Evolutionary conservation across 1,140 invertebrate genomes (phyloP).

Genomic region (Tachypleus tridentatus): DNA sequence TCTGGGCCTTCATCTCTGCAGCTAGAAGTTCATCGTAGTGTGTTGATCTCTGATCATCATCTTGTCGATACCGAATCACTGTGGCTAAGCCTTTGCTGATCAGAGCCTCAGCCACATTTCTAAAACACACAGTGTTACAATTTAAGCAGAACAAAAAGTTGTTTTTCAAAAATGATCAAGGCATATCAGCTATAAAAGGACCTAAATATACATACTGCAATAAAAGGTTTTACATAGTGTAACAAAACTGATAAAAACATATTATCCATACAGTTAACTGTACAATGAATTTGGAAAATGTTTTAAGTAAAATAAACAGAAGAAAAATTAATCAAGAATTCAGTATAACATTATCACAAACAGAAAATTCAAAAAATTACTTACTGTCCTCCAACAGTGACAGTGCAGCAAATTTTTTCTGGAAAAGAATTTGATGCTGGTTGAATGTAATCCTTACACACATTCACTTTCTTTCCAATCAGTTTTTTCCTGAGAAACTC

Average conservation of each 20-base stretch:
- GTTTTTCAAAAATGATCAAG: too few relatives aligned
- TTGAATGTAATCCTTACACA: constrained; percentile 92
- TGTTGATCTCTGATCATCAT: constrained; percentile 84
- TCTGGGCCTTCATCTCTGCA: constrained; percentile 84
- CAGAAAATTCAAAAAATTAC: constrained; percentile 28
- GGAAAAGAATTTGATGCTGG: constrained; percentile 83
- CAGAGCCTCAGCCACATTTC: constrained; percentile 89
- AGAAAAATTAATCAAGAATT: too few relatives aligned
- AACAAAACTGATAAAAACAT: too few relatives aligned
- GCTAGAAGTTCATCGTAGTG: constrained; percentile 86
- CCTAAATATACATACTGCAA: too few relatives aligned
- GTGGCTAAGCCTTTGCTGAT: constrained; percentile 83
- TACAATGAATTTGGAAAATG: too few relatives aligned
- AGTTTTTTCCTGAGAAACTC: constrained; percentile 94
- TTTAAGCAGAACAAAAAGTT: too few relatives aligned
- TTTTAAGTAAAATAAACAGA: too few relatives aligned
- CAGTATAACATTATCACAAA: too few relatives aligned
- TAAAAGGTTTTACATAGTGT: too few relatives aligned
- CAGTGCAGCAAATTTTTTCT: constrained; percentile 91
- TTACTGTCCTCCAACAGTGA: constrained; percentile 66
- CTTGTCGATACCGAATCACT: constrained; percentile 77
- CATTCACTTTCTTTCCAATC: constrained; percentile 85
- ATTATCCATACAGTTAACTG: too few relatives aligned
- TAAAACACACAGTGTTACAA: constrained; percentile 28
- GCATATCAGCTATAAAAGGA: too few relatives aligned